Conservation (phyloP, 2,113 vertebrate species). For the Haplochromis burtoni region DNA sequence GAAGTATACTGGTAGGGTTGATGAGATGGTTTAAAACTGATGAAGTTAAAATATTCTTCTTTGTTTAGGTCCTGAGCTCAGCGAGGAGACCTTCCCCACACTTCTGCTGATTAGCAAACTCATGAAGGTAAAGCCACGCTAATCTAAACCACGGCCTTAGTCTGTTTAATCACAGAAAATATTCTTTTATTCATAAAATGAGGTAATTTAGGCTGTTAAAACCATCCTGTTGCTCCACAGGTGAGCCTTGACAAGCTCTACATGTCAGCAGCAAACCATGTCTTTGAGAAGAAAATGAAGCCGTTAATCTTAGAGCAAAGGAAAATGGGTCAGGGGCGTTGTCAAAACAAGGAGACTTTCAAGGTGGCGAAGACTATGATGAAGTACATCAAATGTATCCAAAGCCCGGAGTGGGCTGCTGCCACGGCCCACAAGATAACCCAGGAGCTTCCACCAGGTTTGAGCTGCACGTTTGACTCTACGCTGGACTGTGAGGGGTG, state of each 20-base stretch:
- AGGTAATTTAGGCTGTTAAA: neutral
- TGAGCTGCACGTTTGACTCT: neutral
- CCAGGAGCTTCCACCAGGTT: constrained; percentile 89
- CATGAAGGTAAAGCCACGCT: constrained; percentile 82
- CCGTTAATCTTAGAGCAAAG: constrained; percentile 77
- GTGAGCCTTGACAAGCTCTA: constrained; percentile 87
- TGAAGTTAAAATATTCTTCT: neutral
- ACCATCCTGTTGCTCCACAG: constrained; percentile 46
- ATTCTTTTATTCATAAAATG: neutral
- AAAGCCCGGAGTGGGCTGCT: constrained; percentile 85
- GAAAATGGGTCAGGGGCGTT: constrained; percentile 48
- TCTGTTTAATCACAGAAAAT: neutral
- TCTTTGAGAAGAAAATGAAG: constrained; percentile 86
- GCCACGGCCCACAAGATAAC: constrained; percentile 86
- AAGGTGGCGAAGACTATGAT: constrained; percentile 77
- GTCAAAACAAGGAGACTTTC: constrained; percentile 70
- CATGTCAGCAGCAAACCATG: constrained; percentile 79
- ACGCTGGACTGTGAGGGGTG: neutral
- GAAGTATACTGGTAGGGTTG: neutral
- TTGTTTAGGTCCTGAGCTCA: constrained; percentile 84
- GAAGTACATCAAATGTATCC: constrained; percentile 81
- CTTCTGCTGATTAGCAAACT: constrained; percentile 89
- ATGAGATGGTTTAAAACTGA: neutral
- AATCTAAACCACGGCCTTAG: neutral
- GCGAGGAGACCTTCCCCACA: constrained; percentile 86